Evolutionary conservation across 2,888 invertebrate species (phyloP), one percentile per base, ranked within the genome.

Genomic region (Drosophila nr. perissopoda): DNA sequence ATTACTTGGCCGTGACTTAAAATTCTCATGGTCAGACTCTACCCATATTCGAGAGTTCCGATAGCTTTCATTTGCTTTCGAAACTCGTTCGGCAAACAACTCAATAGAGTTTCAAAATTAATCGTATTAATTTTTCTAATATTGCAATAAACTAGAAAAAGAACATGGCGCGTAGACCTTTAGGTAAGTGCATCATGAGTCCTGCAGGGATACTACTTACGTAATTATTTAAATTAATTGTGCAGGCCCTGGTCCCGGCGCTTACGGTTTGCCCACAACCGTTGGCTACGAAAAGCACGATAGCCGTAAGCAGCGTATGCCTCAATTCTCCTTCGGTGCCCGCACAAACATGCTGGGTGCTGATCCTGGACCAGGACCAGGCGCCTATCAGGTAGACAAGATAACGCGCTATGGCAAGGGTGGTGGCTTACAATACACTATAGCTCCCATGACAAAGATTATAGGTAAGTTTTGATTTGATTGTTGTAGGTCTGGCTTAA

Each of bases 241-340:
- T 34, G 64, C 93, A 91, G 95, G 95, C 67, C 95, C 95, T 76
- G 95, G 95, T 59, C 95, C 95, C 21, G 94, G 94, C 18, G 94
- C 94, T 34, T 95, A 95, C 82, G 87, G 92, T 80, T 91, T 96
- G 49, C 95, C 95, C 27, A 87, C 94, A 2, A 93, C 94, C 16
- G 93, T 95, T 8, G 95, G 95, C 8, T 95, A 93, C 78, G 91
- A 93, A 0, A 92, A 93, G 7, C 95, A 95, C 88, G 95, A 95
- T 90, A 91, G 92, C 21, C 94, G 94, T 0, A 93, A 93, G 53
- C 91, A 92, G 60, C 93, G 95, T 38, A 92, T 94, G 84, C 95
- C 93, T 0, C 91, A 92, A 65, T 93, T 91, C 70, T 91, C 93
- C 7, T 91, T 93, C 60, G 92, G 91, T 31, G 71, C 67, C 8